Base-by-base conservation (phyloP, 2,888 invertebrate species). In the Cremastinae sp. region DNA sequence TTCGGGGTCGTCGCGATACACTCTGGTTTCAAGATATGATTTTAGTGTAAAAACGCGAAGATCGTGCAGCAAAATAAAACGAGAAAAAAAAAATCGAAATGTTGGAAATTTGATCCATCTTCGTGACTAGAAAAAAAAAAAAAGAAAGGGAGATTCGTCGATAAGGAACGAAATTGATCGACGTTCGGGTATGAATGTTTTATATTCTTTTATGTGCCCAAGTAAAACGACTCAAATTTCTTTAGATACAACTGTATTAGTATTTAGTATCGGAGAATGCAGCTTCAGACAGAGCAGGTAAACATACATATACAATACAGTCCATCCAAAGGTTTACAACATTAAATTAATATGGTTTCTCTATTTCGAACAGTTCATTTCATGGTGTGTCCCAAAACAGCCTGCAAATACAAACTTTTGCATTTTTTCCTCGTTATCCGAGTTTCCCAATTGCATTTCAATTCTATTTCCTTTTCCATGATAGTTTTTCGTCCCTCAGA, bases 1-100 rank as follows among this genome's bases (percentile, higher is more conserved):
- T 94, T 96, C 84, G 99, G 99, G 0, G 92, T 98, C 2, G 96
- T 96, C 76, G 95, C 98, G 53, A 98, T 99, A 87, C 99, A 99
- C 90, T 97, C 97, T 0, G 98, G 97, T 28, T 98, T 96, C 89
- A 99, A 98, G 91, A 91, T 97, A 80, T 72, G 47, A 78, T 70
- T 68, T 59, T 34, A 59, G 47, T 53, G 9, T 45, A 53, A 22
- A 47, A 28, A 9, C 54, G 7, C 14, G 22, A 10, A 36, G 38
- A 62, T 58, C 16, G 20, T 69, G 34, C 34, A 47, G 38, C 45
- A 68, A 12, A 76, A 73, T 76, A 76, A 76, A 75, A 38, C 34
- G 47, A 22, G 4, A 18, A 51, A 10, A 20, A 18, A 9, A 51
- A 20, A 56, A 43, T 28, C 10, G 14, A 22, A 16, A n/a, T 18